Conservation (phyloP, 2,113 vertebrate genomes). For the Sigmodon hispidus region DNA sequence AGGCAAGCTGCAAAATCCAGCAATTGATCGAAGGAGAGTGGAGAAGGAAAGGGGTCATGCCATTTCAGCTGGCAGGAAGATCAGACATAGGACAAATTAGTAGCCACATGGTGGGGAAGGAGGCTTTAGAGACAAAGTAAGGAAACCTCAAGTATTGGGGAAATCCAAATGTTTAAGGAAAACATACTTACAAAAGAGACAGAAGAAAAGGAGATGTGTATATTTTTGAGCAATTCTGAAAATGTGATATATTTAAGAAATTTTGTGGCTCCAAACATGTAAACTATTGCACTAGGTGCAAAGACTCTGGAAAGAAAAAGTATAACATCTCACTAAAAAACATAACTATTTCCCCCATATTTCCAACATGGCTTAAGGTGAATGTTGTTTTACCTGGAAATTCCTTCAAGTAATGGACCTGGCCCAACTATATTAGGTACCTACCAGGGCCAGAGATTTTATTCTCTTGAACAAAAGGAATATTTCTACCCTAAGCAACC, state of each 20-base stretch:
- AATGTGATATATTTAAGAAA: not conserved
- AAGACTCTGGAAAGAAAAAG: not conserved
- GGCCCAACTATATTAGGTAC: not conserved
- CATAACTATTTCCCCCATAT: not conserved
- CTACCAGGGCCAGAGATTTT: not conserved
- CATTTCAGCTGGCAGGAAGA: not conserved
- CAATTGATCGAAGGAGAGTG: not conserved
- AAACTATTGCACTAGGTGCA: not conserved
- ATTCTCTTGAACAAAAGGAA: not conserved
- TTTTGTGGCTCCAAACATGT: not conserved
- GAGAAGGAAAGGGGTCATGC: not conserved
- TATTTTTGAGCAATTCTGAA: not conserved
- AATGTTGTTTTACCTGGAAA: not conserved
- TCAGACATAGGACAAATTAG: not conserved
- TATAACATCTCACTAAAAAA: not conserved
- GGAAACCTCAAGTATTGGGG: not conserved
- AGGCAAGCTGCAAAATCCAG: not conserved
- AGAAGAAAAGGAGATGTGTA: not conserved
- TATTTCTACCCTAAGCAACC: not conserved
- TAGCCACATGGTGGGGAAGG: not conserved
- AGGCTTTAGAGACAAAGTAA: not conserved
- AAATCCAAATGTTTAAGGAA: not conserved
- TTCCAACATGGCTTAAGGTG: not conserved
- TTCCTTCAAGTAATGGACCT: not conserved
- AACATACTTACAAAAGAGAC: not conserved